Evolutionary conservation across 23 tunicate species (phyloP), one percentile per base, ranked within the genome.

Genomic region (Aplidium turbinatum): DNA sequence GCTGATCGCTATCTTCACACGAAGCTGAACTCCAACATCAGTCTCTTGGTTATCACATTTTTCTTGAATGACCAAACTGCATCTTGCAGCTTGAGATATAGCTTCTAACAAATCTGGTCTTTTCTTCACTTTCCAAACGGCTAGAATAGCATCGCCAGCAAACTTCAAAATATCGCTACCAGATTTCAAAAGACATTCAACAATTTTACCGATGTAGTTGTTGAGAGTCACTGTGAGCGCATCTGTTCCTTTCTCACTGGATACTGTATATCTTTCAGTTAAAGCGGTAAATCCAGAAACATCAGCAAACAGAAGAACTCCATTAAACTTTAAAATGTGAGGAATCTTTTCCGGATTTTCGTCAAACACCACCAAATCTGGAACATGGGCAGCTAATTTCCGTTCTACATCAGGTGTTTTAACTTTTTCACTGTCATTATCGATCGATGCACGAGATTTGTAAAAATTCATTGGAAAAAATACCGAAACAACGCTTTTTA

Each of bases 111-210:
- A 56, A 77, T 79, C 73, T 24, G 70, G 20, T 53, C 98, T 45
- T 63, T 65, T 27, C 47, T 74, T 94, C 13, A 87, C 93, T 77
- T 79, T 87, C 99, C 99, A 94, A 5, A 90, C 90, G 3, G 99
- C 99, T 22, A 94, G 73, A 26, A 94, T 94, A 19, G 99, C 99
- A 72, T 94, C 99, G 19, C 99, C 99, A 24, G 99, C 99, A 63
- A 94, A 94, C 65, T 94, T 94, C 19, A 94, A 69, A 57, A 94
- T 70, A 54, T 94, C 99, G 4, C 99, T 95, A 9, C 99, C 99
- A 9, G 80, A 35, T 56, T 72, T 78, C 13, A 94, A 77, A 27
- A 94, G 87, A 36, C 77, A 45, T 60, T 87, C 77, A 2, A 87
- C 93, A 20, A 94, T 94, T 68, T 82, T 82, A 11, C 94, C 90